A percentile compares a stretch with the other conserved stretches of the same genome.
Evolutionary conservation across 2,113 vertebrate species (phyloP).

Genomic region (Psilopsiagon aymara): DNA sequence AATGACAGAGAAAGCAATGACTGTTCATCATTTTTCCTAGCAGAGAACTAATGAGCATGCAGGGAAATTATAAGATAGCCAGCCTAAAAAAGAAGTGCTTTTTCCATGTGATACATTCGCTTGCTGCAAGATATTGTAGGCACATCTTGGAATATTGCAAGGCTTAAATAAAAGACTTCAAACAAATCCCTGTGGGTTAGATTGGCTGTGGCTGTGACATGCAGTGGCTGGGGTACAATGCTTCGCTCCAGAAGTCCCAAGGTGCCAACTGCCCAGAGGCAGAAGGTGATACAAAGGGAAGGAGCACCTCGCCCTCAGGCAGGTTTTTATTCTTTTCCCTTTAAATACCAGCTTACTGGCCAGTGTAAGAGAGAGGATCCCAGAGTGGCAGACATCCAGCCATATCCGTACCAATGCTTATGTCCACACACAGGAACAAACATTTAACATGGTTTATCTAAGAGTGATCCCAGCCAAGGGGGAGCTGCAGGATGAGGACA

Average conservation of each 20-base stretch:
- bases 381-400: neutral
- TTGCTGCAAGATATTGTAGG: neutral
- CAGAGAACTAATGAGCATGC: constrained; percentile 18
- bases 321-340: neutral
- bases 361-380: neutral
- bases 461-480: neutral
- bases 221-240: neutral
- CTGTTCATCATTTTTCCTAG: neutral
- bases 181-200: neutral
- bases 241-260: neutral
- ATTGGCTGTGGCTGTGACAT: neutral
- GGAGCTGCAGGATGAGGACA: neutral
- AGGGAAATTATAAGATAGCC: constrained; percentile 3
- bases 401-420: rapidly evolving
- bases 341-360: neutral
- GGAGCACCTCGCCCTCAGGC: neutral
- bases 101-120: neutral
- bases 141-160: neutral
- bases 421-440: rapidly evolving
- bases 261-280: neutral
- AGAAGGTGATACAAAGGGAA: neutral
- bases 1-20: neutral
- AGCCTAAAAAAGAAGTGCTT: neutral
- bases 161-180: neutral
- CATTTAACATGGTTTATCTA: neutral